phyloP scores from a whole-genome alignment of 2,113 vertebrate species.

The Capra hircus region DNA sequence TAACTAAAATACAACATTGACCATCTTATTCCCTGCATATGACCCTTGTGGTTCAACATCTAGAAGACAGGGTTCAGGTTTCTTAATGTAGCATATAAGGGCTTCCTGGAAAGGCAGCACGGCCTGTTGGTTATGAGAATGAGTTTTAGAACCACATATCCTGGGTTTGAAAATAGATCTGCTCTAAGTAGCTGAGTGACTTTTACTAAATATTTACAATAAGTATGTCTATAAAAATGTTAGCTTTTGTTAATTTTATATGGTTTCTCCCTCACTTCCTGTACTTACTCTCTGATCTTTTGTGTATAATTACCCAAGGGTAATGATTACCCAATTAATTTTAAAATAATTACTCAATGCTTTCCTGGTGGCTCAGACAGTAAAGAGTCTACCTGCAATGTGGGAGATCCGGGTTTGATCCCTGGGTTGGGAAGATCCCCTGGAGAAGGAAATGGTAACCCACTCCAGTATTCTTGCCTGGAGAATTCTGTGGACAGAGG shows the following conservation, averaged over 20 bases:
- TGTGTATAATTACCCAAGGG: background rate
- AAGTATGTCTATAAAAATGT: background rate
- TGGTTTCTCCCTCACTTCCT: background rate
- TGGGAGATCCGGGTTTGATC: fast-evolving
- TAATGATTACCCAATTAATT: background rate
- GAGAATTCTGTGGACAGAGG: background rate
- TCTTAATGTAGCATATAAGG: background rate
- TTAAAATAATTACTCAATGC: background rate
- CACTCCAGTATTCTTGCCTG: background rate
- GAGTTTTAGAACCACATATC: background rate
- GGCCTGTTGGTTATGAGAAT: background rate
- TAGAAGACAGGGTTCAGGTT: background rate
- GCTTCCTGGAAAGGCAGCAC: background rate
- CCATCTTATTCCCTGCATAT: background rate
- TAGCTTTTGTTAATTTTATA: background rate
- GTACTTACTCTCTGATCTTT: background rate
- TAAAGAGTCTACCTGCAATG: background rate
- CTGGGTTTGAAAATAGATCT: background rate
- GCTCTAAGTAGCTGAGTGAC: background rate
- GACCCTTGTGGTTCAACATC: background rate
- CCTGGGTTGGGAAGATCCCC: background rate
- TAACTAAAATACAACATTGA: background rate
- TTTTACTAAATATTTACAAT: background rate
- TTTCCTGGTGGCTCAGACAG: background rate
- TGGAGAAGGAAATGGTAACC: background rate